Evolutionary conservation across 2,113 vertebrate species (phyloP), one percentile per base, ranked within the genome.

Genomic region (Zosterops lateralis): DNA sequence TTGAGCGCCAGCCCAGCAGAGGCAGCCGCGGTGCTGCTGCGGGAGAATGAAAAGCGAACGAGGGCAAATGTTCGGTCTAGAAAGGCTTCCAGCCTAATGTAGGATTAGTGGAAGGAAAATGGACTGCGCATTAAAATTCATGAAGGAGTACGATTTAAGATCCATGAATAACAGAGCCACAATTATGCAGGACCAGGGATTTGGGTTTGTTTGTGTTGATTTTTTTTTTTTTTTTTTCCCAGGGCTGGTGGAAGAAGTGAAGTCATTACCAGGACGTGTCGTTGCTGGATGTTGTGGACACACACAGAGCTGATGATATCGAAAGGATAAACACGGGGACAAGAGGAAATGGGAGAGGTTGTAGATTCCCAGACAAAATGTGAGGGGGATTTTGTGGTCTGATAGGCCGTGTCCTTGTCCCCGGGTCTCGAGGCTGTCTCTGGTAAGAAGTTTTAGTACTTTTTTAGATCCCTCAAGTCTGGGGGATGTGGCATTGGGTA

Each of bases 41-140:
- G 25, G 26, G 68, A 75, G 93, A 77, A 89, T 36, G 60, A 73
- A 91, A 92, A 92, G 86, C n/a, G 32, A 71, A 92, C 38, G 80
- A 96, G 76, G 93, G 94, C 70, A 80, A 95, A 88, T 1, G 54
- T 57, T 92, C 21, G 1, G 61, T 64, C 89, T 81, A 36, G 10
- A 81, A 97, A 96, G 81, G 65, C 71, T 95, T 51, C 95, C 84
- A 93, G 81, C 80, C 95, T 96, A 94, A 92, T 78, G 92, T 40
- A 57, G 92, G 82, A 87, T 95, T 96, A 96, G 91, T 44, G 60
- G 83, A n/a, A 90, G 92, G 96, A 97, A 97, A 97, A 97, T 91
- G 95, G 92, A 86, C 88, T 82, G 72, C 25, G 24, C 91, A 96
- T 98, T 97, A 97, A 98, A 97, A 98, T 97, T 97, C 95, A 97